Evolutionary conservation across 2,113 vertebrate species (phyloP).

Genomic region (Neolamprologus modestus): DNA sequence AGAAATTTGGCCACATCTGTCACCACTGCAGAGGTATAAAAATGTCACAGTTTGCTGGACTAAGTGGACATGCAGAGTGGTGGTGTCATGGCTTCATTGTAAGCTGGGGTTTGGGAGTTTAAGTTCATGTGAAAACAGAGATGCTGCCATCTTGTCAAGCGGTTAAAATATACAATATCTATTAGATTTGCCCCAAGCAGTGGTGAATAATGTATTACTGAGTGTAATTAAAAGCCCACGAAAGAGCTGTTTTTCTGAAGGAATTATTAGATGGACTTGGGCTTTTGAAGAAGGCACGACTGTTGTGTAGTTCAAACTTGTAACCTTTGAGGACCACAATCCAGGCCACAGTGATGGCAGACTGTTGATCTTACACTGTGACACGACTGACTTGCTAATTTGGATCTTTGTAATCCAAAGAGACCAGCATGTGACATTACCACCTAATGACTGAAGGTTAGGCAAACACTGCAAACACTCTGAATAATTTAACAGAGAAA

Average conservation of each 20-base stretch:
- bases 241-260: neutral
- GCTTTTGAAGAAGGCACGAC: neutral
- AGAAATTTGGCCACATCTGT: neutral
- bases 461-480: neutral
- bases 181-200: neutral
- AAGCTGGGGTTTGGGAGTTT: neutral
- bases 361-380: neutral
- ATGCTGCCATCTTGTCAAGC: neutral
- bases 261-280: neutral
- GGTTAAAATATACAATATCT: neutral
- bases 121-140: neutral
- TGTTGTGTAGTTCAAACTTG: neutral
- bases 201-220: neutral
- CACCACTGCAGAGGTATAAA: neutral
- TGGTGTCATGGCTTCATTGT: neutral
- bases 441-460: neutral
- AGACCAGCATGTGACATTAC: conserved; percentile 8
- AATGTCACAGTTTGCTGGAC: neutral
- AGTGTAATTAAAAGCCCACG: neutral
- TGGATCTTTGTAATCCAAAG: conserved; percentile 28
- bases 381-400: neutral
- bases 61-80: neutral
- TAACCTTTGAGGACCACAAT: neutral
- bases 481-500: neutral
- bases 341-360: neutral